These are phyloP conservation scores for Gymnoscopelus braueri DNA, from an alignment of 2,797 vertebrate species.

Conservation along the genomic window DNA sequence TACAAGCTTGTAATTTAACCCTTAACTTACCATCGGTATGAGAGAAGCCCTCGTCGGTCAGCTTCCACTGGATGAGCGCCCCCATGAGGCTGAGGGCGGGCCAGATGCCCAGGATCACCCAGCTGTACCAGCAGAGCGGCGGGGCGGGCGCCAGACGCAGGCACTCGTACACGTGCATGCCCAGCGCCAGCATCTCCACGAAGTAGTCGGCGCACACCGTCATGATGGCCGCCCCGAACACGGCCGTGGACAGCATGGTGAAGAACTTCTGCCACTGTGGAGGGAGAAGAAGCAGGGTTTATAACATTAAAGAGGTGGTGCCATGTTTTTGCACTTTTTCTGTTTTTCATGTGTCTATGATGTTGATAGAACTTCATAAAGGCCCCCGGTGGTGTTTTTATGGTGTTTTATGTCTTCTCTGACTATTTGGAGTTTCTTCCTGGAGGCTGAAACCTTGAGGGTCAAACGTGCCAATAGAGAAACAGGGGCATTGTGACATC, in stretches of 20 bases:
- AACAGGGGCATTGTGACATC: too few species aligned
- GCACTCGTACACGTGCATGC: constrained; percentile 78
- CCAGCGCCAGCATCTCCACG: constrained; percentile 85
- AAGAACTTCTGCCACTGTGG: constrained; percentile 85
- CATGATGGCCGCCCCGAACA: constrained; percentile 87
- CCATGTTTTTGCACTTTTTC: too few species aligned
- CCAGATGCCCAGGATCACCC: constrained; percentile 90
- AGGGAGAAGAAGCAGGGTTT: too few species aligned
- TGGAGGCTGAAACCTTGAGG: too few species aligned
- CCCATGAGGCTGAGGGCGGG: constrained; percentile 85
- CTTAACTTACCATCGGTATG: constrained; percentile 85
- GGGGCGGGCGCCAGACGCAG: constrained; percentile 78
- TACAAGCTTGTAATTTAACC: too few species aligned
- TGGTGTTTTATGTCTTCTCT: too few species aligned
- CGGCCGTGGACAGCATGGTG: constrained; percentile 86
- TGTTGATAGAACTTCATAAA: too few species aligned
- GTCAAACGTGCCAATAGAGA: too few species aligned
- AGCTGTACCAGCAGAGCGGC: constrained; percentile 90
- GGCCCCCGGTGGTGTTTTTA: too few species aligned
- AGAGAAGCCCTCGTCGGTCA: constrained; percentile 85
- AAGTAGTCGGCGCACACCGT: constrained; percentile 88
- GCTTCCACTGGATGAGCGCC: constrained; percentile 88
- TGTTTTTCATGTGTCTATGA: too few species aligned
- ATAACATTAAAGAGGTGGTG: too few species aligned
- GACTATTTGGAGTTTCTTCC: too few species aligned